Conservation (phyloP, 2,113 vertebrate genomes). For the Solenodon paradoxus region DNA sequence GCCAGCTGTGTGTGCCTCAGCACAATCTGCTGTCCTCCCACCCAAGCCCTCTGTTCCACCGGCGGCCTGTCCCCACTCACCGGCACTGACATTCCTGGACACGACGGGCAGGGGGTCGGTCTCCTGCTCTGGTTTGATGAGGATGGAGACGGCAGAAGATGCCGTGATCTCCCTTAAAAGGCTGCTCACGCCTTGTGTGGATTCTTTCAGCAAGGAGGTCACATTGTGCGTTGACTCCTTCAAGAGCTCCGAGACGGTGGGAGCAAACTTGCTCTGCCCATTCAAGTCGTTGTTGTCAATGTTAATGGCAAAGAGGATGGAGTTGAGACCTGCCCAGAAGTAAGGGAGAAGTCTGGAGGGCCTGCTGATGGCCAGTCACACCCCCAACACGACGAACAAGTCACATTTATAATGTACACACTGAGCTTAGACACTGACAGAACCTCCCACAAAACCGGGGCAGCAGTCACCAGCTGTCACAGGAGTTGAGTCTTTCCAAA, state of each 20-base stretch:
- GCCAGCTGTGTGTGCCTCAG: fast-evolving
- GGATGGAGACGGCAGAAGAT: constrained; percentile 91
- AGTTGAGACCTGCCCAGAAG: constrained; percentile 91
- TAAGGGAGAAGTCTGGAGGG: not conserved
- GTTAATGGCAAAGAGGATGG: constrained; percentile 98
- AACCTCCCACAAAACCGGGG: not conserved
- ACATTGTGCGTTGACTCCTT: constrained; percentile 98
- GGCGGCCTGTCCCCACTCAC: constrained; percentile 45
- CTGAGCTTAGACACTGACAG: not conserved
- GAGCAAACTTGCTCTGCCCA: constrained; percentile 84
- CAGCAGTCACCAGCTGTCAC: not conserved
- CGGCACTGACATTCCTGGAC: constrained; percentile 80
- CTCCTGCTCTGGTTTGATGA: constrained; percentile 87
- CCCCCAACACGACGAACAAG: not conserved
- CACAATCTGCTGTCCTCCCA: fast-evolving
- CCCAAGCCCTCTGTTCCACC: not conserved
- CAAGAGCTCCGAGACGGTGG: constrained; percentile 91
- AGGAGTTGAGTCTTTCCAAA: not conserved
- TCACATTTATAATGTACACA: fast-evolving
- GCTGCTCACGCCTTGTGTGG: constrained; percentile 95
- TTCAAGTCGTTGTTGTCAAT: constrained; percentile 98
- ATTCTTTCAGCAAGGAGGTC: constrained; percentile 95
- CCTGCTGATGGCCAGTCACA: not conserved
- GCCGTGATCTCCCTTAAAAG: constrained; percentile 95
- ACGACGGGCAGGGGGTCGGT: constrained; percentile 92